phyloP scores from a whole-genome alignment of 2,888 invertebrate species.

The Hirudinaria manillensis region DNA sequence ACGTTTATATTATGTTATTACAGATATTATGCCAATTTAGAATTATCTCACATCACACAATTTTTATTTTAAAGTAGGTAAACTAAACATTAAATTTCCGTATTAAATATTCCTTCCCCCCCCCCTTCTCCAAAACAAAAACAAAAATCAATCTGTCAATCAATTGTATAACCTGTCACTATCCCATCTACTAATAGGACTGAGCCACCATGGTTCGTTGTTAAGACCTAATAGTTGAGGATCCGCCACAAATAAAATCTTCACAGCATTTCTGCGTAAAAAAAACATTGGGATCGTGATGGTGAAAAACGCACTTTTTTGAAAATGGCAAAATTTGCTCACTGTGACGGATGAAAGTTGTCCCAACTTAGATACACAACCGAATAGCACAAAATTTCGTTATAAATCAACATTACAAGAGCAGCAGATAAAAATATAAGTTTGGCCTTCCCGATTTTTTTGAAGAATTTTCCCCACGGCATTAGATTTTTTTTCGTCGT shows the following conservation, averaged over 20 bases:
- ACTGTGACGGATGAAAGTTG: neutral
- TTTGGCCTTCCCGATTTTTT: neutral
- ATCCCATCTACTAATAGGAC: conserved; percentile 74
- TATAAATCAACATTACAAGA: neutral
- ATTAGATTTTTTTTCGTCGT: no score
- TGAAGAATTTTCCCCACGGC: neutral
- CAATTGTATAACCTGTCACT: conserved; percentile 67
- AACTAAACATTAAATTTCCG: no score
- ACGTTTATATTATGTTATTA: no score
- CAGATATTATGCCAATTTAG: no score
- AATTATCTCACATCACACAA: no score
- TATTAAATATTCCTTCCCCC: no score
- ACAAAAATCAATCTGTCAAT: no score
- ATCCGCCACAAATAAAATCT: conserved; percentile 64
- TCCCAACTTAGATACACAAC: neutral
- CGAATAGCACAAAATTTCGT: neutral
- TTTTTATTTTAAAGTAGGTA: no score
- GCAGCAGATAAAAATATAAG: neutral
- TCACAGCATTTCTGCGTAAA: neutral
- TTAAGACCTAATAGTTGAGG: conserved; percentile 82
- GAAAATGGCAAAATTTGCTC: neutral
- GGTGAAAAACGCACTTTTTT: neutral
- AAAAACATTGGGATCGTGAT: neutral
- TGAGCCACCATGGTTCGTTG: conserved; percentile 66
- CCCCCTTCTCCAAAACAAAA: no score